Conservation (phyloP, 2,113 vertebrate species). For the Bujurquina vittata region DNA sequence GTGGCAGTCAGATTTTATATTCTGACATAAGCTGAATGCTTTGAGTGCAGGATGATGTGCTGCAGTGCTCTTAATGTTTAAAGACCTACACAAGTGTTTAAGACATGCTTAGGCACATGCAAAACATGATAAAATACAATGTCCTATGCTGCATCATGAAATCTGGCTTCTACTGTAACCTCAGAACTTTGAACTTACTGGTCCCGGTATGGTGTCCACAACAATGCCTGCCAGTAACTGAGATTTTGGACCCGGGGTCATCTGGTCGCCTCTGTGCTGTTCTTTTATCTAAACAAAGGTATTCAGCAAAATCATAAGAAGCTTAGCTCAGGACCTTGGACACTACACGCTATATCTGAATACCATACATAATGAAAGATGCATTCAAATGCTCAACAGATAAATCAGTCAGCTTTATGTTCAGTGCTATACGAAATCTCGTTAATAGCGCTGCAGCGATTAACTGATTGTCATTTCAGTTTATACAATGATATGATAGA, state of each 20-base stretch:
- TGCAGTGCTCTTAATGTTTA: background rate
- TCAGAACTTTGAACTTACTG: conserved; percentile 80
- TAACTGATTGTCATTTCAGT: background rate
- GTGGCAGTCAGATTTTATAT: background rate
- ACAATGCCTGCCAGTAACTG: conserved; percentile 93
- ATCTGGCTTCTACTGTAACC: background rate
- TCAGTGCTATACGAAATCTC: background rate
- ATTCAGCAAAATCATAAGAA: background rate
- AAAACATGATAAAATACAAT: background rate
- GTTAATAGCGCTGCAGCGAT: background rate
- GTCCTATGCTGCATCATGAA: background rate
- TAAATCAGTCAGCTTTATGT: background rate
- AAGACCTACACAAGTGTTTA: background rate
- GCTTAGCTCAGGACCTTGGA: background rate
- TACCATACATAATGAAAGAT: too few relatives aligned
- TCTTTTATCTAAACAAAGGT: conserved; percentile 79
- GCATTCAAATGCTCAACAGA: background rate
- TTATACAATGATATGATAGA: background rate
- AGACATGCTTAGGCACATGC: background rate
- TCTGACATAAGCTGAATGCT: background rate
- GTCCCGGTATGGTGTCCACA: conserved; percentile 89
- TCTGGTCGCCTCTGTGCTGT: conserved; percentile 91
- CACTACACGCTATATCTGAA: background rate
- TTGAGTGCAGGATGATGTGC: background rate
- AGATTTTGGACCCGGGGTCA: conserved; percentile 94